Base-by-base conservation (phyloP, 2,888 invertebrate species). In the Ectemnius continuus region DNA sequence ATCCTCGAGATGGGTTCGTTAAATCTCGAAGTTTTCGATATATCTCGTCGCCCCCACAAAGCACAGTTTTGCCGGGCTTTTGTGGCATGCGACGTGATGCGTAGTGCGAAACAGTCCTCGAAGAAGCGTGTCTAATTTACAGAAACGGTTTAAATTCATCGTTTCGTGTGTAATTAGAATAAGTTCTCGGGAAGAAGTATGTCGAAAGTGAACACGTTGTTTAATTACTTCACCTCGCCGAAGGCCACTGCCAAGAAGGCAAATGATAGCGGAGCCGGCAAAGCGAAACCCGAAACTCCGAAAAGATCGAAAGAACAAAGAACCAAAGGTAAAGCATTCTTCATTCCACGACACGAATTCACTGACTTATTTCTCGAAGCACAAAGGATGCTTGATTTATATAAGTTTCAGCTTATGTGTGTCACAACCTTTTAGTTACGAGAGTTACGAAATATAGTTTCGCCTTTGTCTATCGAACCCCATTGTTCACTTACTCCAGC, bases 211-310 rank as follows among this genome's bases (percentile, higher is more conserved):
- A 95, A 95, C 85, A 95, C 95, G 0, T 86, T 95, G 14, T 93
- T 94, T 61, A 95, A 95, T 86, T 95, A 95, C 86, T 95, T 95
- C 84, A 88, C 92, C 2, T 89, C 90, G 36, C 89, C 91, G n/a
- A 89, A 88, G 67, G 36, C 36, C 6, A 76, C 75, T 62, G 78
- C 72, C 2, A 86, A 73, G 2, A 52, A 79, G 47, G 70, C 77
- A 36, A 72, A 76, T 47, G 62, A 67, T 63, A 77, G 67, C 77
- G 77, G 81, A 69, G 78, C 58, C 3, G 20, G 48, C 0, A 63
- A 62, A 3, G 45, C 18, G 6, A 81, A 73, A 13, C 45, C 70
- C 6, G 58, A 16, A 3, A 84, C 84, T 0, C 82, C 80, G 4
- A 82, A 83, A 59, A 73, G 76, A 14, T 5, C 72, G 23, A 65